Percentiles rank a stretch among this genome's conserved stretches.
Conservation (phyloP, 1,140 invertebrate genomes). For the Zaprionus africanus region DNA sequence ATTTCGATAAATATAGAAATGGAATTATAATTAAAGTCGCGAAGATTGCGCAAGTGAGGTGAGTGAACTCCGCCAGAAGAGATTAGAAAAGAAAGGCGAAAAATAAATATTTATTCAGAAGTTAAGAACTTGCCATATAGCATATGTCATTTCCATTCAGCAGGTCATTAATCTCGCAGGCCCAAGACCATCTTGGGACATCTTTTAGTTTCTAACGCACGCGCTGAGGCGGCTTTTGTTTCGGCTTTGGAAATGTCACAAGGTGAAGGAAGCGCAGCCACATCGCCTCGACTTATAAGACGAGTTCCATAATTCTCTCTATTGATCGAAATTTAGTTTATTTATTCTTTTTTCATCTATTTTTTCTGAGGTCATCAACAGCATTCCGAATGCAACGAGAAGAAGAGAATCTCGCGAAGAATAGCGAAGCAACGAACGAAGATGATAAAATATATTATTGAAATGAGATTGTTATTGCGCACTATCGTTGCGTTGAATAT, state of each 20-base stretch:
- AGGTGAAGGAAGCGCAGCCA: constrained; percentile 42
- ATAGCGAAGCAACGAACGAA: constrained; percentile 21
- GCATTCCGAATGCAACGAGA: constrained; percentile 53
- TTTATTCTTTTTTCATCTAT: constrained; percentile 33
- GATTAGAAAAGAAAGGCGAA: constrained; percentile 7
- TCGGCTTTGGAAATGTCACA: constrained; percentile 52
- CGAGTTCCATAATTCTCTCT: constrained; percentile 39
- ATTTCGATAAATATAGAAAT: constrained; percentile 21
- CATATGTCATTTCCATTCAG: background rate
- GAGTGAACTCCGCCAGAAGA: constrained; percentile 30
- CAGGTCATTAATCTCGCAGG: constrained; percentile 38
- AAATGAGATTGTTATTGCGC: constrained; percentile 47
- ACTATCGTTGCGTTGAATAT: constrained; percentile 48
- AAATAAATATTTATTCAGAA: background rate
- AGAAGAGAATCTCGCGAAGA: constrained; percentile 20
- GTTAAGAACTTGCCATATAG: background rate
- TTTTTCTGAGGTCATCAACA: constrained; percentile 66
- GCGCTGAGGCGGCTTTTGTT: constrained; percentile 39
- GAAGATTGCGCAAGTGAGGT: constrained; percentile 23
- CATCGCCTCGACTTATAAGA: constrained; percentile 10
- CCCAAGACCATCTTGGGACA: constrained; percentile 16
- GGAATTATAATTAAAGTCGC: constrained; percentile 1
- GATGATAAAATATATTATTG: constrained; percentile 45
- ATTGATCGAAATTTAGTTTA: constrained; percentile 37
- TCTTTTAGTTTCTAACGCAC: constrained; percentile 29